These are phyloP conservation scores for Conus betulinus DNA, from an alignment of 1,140 invertebrate genomes.

Conservation along the genomic window DNA sequence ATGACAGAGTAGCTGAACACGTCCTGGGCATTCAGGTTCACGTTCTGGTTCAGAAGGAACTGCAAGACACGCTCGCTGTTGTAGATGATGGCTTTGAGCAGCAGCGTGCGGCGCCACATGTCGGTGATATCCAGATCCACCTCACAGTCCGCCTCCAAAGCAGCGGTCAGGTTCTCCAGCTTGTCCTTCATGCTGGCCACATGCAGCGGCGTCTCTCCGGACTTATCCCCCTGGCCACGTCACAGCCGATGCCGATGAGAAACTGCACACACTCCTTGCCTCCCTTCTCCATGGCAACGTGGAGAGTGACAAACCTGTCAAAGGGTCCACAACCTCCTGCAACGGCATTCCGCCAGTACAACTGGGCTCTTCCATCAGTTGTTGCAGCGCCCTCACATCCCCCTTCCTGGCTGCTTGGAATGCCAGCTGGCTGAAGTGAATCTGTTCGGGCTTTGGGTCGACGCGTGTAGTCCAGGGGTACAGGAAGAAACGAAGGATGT, in stretches of 20 bases:
- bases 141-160: background rate
- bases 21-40: constrained; percentile 9
- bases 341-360: background rate
- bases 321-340: background rate
- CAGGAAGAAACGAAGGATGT: background rate
- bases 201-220: background rate
- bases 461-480: background rate
- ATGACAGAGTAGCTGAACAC: background rate
- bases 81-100: constrained; percentile 8
- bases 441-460: background rate
- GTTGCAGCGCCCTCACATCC: background rate
- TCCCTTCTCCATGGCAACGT: constrained; percentile 2
- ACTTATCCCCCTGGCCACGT: background rate
- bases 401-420: background rate
- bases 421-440: background rate
- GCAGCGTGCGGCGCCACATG: background rate
- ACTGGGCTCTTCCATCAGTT: background rate
- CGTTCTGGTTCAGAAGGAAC: background rate
- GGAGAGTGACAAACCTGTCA: background rate
- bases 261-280: background rate
- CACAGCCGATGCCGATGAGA: background rate
- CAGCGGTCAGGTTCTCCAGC: background rate
- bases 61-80: background rate
- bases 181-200: background rate
- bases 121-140: background rate